Evolutionary conservation across 2,888 invertebrate species (phyloP).

Genomic region (Tiliacea citrago): DNA sequence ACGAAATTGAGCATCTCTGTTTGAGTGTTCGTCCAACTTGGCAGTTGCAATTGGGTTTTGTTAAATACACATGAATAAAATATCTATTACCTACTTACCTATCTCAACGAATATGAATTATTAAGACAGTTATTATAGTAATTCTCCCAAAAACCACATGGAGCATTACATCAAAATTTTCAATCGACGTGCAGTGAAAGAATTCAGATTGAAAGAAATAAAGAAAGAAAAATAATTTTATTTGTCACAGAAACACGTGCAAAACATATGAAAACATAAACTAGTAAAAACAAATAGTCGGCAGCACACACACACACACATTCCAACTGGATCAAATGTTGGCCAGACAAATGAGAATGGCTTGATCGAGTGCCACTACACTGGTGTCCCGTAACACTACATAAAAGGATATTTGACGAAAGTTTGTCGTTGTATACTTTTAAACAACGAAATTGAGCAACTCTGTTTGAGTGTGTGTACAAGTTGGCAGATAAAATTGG

Average conservation of each 20-base stretch:
- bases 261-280: no score
- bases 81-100: no score
- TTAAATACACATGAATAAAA: no score
- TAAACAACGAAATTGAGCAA: conserved; percentile 35
- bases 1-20: conserved; percentile 36
- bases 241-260: no score
- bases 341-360: conserved; percentile 20
- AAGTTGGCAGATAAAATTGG: not conserved
- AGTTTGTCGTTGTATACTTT: conserved; percentile 16
- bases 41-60: not conserved
- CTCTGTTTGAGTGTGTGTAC: conserved; percentile 6
- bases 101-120: not conserved
- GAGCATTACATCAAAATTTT: not conserved
- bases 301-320: no score
- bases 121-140: not conserved
- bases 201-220: conserved; percentile 37
- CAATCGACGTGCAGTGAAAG: conserved; percentile 34
- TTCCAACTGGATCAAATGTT: conserved; percentile 44
- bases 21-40: conserved; percentile 5
- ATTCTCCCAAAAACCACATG: no score
- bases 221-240: no score
- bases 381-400: not conserved
- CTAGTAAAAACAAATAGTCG: no score
- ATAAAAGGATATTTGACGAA: not conserved
- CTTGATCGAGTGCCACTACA: conserved; percentile 21